Evolutionary conservation across 2,888 invertebrate genomes (phyloP).

Genomic region (Ommatoiulus sabulosus): DNA sequence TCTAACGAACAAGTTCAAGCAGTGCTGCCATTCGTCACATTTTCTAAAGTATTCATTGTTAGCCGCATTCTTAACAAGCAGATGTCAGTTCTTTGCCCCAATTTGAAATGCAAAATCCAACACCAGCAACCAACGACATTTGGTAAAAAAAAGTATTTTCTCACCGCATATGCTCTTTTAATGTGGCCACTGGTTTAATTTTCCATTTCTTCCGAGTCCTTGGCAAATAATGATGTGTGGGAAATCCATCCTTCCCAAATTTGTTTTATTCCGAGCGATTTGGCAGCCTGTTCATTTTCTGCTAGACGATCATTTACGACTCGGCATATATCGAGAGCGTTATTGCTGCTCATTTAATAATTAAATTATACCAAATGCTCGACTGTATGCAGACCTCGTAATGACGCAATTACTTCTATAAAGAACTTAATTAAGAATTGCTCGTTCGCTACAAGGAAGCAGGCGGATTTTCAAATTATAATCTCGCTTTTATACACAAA

Average conservation of each 20-base stretch:
- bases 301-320: background rate
- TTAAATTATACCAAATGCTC: background rate
- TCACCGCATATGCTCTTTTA: background rate
- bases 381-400: background rate
- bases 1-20: too few species aligned
- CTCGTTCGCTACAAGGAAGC: background rate
- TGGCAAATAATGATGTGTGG: background rate
- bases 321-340: background rate
- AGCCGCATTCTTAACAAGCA: background rate
- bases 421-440: background rate
- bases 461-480: slow-evolving; percentile 1
- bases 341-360: background rate
- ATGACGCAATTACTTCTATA: background rate
- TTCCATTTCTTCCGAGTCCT: background rate
- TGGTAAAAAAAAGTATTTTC: background rate
- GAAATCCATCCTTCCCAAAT: background rate
- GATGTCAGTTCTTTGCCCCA: too few species aligned
- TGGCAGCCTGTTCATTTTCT: background rate
- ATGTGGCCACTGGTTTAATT: background rate
- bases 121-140: too few species aligned
- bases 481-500: background rate
- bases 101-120: too few species aligned
- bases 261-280: background rate
- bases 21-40: too few species aligned
- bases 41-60: too few species aligned